Percentiles rank a stretch among this genome's conserved stretches.
These are phyloP conservation scores for Dreissena rostriformis DNA, from an alignment of 1,140 invertebrate species.

Conservation along the genomic window DNA sequence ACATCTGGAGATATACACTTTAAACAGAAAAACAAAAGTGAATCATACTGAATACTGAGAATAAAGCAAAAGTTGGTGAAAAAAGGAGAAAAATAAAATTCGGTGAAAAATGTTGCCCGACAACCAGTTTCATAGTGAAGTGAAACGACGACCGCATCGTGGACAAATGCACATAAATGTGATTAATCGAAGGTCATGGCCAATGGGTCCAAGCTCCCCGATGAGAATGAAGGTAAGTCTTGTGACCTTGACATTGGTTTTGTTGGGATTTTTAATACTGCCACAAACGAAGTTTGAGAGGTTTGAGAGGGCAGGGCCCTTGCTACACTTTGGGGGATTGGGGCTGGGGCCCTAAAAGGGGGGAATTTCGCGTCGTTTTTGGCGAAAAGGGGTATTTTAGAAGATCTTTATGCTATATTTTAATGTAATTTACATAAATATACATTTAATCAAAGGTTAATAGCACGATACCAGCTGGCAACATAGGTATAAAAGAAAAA, in stretches of 20 bases:
- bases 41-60: no score
- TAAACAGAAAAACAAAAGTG: no score
- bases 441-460: no score
- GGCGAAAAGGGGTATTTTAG: not conserved
- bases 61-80: no score
- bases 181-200: constrained; percentile 46
- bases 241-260: not conserved
- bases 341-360: not conserved
- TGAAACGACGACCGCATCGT: constrained; percentile 24
- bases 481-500: no score
- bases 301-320: not conserved
- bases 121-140: constrained; percentile 4
- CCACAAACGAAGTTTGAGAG: not conserved
- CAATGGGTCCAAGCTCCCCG: constrained; percentile 48
- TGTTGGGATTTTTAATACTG: no score
- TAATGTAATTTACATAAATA: not conserved
- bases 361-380: not conserved
- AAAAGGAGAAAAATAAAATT: no score
- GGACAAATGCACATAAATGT: constrained; percentile 29
- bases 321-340: not conserved
- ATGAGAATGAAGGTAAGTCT: constrained; percentile 47
- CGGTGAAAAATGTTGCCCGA: no score
- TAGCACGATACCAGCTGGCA: no score
- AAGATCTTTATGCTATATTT: not conserved
- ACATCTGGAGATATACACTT: no score